A percentile compares a stretch with the other conserved stretches of the same genome.
Evolutionary conservation across 2,797 vertebrate genomes (phyloP).

Genomic region (Adrianichthys oophorus): DNA sequence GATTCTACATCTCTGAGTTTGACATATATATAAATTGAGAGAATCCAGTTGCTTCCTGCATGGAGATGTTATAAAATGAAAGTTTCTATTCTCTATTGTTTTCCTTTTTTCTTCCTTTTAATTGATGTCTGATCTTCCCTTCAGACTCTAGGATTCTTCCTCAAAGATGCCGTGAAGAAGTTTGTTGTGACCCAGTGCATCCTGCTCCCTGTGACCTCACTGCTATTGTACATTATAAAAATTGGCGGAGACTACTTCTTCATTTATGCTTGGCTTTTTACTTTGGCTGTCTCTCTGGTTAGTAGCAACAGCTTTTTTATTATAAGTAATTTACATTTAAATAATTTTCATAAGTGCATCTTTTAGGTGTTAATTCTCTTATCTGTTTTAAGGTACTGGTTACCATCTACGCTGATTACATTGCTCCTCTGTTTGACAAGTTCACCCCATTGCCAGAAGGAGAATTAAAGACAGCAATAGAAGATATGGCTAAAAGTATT

Average conservation of each 20-base stretch:
- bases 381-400: conserved; percentile 85
- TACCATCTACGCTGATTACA: conserved; percentile 98
- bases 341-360: no score
- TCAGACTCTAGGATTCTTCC: conserved; percentile 94
- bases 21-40: no score
- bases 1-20: no score
- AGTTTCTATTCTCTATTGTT: no score
- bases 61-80: no score
- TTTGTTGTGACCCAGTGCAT: conserved; percentile 97
- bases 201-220: conserved; percentile 93
- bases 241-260: conserved; percentile 99
- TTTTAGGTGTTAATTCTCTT: background rate
- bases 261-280: conserved; percentile 99
- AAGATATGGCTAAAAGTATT: conserved; percentile 91
- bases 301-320: conserved; percentile 48
- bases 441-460: conserved; percentile 95
- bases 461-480: conserved; percentile 91
- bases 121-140: conserved; percentile 16
- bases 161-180: conserved; percentile 97
- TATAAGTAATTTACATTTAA: no score
- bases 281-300: conserved; percentile 93
- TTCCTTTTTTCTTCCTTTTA: no score
- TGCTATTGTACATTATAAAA: conserved; percentile 99
- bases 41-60: no score
- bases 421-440: conserved; percentile 97